Conservation (phyloP, 2,113 vertebrate genomes). For the Taurulus bubalis region DNA sequence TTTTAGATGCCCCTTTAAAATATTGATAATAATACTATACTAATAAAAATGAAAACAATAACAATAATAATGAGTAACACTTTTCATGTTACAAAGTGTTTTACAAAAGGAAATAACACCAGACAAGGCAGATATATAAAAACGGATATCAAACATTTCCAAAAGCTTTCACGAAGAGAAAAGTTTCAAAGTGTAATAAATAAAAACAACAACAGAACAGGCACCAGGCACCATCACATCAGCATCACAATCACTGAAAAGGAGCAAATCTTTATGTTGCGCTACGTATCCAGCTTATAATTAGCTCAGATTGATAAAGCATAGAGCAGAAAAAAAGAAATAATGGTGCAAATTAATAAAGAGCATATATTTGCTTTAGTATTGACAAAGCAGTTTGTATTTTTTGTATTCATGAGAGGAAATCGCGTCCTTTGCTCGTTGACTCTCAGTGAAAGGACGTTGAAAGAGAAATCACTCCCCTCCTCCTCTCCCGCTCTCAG, state of each 20-base stretch:
- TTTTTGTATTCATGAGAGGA: background rate
- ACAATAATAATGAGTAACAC: background rate
- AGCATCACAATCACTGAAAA: background rate
- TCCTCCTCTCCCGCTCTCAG: constrained; percentile 3
- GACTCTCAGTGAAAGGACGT: constrained; percentile 10
- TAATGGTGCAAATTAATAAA: background rate
- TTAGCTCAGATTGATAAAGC: background rate
- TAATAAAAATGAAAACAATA: background rate
- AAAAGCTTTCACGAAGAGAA: background rate
- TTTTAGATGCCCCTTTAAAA: background rate
- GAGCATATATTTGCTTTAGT: too few relatives aligned
- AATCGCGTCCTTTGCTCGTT: background rate
- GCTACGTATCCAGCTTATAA: background rate
- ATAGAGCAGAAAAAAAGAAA: background rate
- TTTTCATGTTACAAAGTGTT: too few relatives aligned
- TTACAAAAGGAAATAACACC: too few relatives aligned
- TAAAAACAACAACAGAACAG: background rate
- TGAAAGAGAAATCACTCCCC: constrained; percentile 20
- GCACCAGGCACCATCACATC: background rate
- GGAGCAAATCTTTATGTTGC: background rate
- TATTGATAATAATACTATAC: too few relatives aligned
- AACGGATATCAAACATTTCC: too few relatives aligned
- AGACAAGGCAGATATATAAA: too few relatives aligned
- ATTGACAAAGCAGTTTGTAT: background rate
- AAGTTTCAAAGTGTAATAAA: background rate